Evolutionary conservation across 2,113 vertebrate genomes (phyloP), one percentile per base, ranked within the genome.

Genomic region (Cephalopterus ornatus): DNA sequence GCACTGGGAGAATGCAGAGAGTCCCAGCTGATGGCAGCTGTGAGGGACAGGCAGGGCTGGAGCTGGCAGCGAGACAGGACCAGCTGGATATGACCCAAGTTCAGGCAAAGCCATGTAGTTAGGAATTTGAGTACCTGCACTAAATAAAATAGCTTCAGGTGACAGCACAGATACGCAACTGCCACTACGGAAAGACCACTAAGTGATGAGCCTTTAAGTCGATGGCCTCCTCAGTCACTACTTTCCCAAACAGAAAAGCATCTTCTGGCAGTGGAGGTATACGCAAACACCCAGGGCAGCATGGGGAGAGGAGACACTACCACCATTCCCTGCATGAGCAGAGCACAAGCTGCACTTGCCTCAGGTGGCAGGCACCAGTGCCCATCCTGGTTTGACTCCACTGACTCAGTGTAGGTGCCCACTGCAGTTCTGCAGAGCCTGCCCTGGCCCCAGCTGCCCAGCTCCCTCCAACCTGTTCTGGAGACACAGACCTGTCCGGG

Each of bases 281-380:
- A 41, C 11, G 22, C 1, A 1, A 37, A 39, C 27, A 30, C 5
- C 6, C 35, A 55, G 41, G 1, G 4, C 52, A 47, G 44, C 0
- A 0, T 11, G 17, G 32, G 22, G 28, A 65, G 58, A 32, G 12
- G 32, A n/a, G 9, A 44, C 44, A n/a, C n/a, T n/a, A 30, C 18
- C 0, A 0, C 32, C 0, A 3, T 42, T 15, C 27, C 2, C 41
- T 22, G n/a, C 19, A 17, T 0, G 2, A 68, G 50, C 21, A 2
- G 55, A 50, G 22, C 61, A 61, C 17, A 16, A 2, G 14, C 28
- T 47, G 52, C 28, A 4, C 9, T 46, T 58, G 41, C 32, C 0
- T 0, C 23, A 6, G 41, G 39, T 7, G 53, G 35, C 55, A 53
- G 68, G 33, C 42, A 41, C 24, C 22, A 0, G 5, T 20, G 18